Evolutionary conservation across 1,140 invertebrate genomes (phyloP).

Genomic region (Piezodorus guildinii): DNA sequence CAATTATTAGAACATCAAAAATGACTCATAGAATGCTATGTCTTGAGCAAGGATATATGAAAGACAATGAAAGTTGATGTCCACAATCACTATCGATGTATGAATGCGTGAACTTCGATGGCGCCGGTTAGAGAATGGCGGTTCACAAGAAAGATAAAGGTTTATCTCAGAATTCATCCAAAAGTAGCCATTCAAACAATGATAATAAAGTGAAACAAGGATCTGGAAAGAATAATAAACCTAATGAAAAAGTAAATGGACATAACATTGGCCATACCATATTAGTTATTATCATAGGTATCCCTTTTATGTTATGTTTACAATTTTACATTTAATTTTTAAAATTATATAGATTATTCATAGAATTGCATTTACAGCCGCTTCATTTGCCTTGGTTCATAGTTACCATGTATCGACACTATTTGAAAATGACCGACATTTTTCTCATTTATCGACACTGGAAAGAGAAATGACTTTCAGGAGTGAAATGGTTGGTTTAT

Average conservation of each 20-base stretch:
- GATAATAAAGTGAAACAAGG: neutral
- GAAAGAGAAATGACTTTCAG: slow-evolving; percentile 72
- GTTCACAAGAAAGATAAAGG: slow-evolving; percentile 15
- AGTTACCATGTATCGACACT: slow-evolving; percentile 54
- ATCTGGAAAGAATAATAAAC: neutral
- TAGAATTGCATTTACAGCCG: slow-evolving; percentile 27
- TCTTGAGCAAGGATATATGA: too few relatives aligned
- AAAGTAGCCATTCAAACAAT: neutral
- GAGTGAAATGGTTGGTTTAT: slow-evolving; percentile 58
- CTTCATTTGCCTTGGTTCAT: slow-evolving; percentile 37
- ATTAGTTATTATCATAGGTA: neutral
- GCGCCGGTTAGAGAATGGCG: slow-evolving; percentile 28
- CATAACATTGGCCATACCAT: neutral
- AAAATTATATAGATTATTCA: neutral
- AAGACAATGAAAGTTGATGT: too few relatives aligned
- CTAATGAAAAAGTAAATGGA: neutral
- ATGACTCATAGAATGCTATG: too few relatives aligned
- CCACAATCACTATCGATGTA: too few relatives aligned
- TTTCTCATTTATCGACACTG: slow-evolving; percentile 67
- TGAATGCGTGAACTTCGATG: neutral
- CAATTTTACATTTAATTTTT: neutral
- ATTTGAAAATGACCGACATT: slow-evolving; percentile 70
- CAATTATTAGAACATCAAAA: too few relatives aligned
- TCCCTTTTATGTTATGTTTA: neutral
- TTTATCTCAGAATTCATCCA: neutral